Evolutionary conservation across 2,888 invertebrate species (phyloP).

Genomic region (Caenorhabditis imperialis): DNA sequence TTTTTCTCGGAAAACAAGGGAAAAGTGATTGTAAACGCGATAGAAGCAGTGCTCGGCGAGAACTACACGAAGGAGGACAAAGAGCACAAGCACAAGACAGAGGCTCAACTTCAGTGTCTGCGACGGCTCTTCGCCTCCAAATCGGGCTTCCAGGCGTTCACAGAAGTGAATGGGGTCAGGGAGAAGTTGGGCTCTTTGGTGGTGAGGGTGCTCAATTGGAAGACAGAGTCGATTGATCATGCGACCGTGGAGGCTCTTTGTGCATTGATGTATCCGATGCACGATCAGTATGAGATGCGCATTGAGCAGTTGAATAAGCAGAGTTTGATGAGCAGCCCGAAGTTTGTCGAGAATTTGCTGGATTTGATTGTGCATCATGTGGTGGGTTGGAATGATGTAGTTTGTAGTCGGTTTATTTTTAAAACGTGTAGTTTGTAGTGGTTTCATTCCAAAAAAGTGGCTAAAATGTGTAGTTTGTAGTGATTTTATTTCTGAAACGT

Average conservation of each 20-base stretch:
- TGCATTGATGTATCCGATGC: slow-evolving; percentile 97
- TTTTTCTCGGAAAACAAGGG: slow-evolving; percentile 92
- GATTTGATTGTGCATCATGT: slow-evolving; percentile 96
- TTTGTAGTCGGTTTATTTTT: neutral
- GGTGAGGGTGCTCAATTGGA: slow-evolving; percentile 89
- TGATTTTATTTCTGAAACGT: no score
- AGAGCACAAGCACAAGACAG: slow-evolving; percentile 82
- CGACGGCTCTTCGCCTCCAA: slow-evolving; percentile 94
- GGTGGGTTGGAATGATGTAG: slow-evolving; percentile 84
- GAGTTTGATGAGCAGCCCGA: slow-evolving; percentile 87
- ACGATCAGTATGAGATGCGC: slow-evolving; percentile 92
- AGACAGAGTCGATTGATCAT: slow-evolving; percentile 91
- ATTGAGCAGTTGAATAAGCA: slow-evolving; percentile 97
- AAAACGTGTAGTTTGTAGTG: no score
- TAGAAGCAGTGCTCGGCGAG: slow-evolving; percentile 87
- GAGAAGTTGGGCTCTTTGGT: slow-evolving; percentile 95
- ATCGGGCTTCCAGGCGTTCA: slow-evolving; percentile 91
- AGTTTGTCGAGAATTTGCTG: slow-evolving; percentile 92
- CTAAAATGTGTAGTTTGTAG: no score
- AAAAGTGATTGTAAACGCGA: slow-evolving; percentile 91
- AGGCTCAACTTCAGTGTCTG: slow-evolving; percentile 95
- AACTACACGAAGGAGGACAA: slow-evolving; percentile 80
- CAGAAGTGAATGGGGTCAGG: slow-evolving; percentile 83
- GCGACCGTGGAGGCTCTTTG: slow-evolving; percentile 96
- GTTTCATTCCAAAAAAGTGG: neutral